Evolutionary conservation across 2,888 invertebrate species (phyloP), one percentile per base, ranked within the genome.

Genomic region (Sepiola atlantica): DNA sequence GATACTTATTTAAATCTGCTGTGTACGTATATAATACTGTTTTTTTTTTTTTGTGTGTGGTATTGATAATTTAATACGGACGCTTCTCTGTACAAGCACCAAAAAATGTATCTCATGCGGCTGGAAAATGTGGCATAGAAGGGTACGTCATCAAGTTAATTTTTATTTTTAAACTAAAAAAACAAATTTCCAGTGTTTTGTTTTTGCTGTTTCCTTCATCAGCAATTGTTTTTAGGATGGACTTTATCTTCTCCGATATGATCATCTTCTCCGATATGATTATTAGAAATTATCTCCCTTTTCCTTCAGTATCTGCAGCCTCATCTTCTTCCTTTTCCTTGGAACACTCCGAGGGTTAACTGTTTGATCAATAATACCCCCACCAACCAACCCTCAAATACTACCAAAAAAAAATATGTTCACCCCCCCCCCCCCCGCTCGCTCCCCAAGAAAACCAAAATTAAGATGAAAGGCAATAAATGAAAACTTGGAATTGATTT

Each of bases 251-350:
- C n/a, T 14, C n/a, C 8, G 1, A 14, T 77, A n/a, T n/a, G n/a
- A n/a, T 77, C 28, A 77, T 20, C 12, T 77, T 77, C 77, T 77
- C 77, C 77, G 14, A 18, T 77, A 28, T 77, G 77, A 16, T n/a
- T n/a, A 12, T 77, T n/a, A 77, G 77, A 77, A n/a, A 77, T 77
- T n/a, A 14, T 18, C 4, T 77, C 77, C 77, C n/a, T n/a, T 45
- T 77, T 77, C 77, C 77, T 77, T 77, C 77, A 77, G 77, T 77
- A 77, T 77, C 77, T 77, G 77, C 77, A 77, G 77, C 77, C 77
- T 32, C 77, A 3, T 32, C 77, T 18, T 77, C 77, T 32, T 77
- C 32, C 77, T 77, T 18, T 32, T n/a, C 32, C 77, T 77, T 18
- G 32, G 32, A 45, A 45, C 32, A 32, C 14, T 77, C 77, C 14